Conservation (phyloP, 2,888 invertebrate genomes). For the Harmothoe impar region DNA sequence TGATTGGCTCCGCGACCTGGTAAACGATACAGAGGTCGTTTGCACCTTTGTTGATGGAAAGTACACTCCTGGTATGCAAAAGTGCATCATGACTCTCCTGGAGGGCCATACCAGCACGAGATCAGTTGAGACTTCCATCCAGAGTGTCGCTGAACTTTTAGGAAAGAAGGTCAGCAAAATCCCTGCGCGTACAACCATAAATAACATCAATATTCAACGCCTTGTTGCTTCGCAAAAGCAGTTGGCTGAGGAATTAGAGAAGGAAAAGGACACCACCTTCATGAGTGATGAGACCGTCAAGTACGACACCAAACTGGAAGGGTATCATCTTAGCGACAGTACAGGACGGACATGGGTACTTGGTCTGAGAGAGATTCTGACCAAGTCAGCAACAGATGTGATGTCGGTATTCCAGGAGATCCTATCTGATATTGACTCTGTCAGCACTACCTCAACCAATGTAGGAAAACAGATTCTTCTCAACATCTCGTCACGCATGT, state of each 20-base stretch:
- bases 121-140: not conserved
- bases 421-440: not conserved
- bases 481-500: not conserved
- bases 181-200: too few relatives aligned
- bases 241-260: not conserved
- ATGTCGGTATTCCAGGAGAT: not conserved
- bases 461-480: not conserved
- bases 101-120: not conserved
- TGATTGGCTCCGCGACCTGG: too few relatives aligned
- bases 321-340: slow-evolving; percentile 3
- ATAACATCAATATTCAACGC: too few relatives aligned
- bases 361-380: not conserved
- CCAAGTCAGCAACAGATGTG: slow-evolving; percentile 43
- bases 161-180: too few relatives aligned
- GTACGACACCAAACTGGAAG: not conserved
- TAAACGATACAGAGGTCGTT: too few relatives aligned
- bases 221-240: too few relatives aligned
- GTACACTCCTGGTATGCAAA: not conserved
- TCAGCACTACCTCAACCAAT: not conserved
- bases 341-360: slow-evolving; percentile 13
- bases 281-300: slow-evolving; percentile 26
- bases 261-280: not conserved
- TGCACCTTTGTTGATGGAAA: not conserved
- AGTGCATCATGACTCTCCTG: not conserved
- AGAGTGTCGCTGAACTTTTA: too few relatives aligned